Evolutionary conservation across 2,113 vertebrate species (phyloP), one percentile per base, ranked within the genome.

Genomic region (Semicossyphus pulcher): DNA sequence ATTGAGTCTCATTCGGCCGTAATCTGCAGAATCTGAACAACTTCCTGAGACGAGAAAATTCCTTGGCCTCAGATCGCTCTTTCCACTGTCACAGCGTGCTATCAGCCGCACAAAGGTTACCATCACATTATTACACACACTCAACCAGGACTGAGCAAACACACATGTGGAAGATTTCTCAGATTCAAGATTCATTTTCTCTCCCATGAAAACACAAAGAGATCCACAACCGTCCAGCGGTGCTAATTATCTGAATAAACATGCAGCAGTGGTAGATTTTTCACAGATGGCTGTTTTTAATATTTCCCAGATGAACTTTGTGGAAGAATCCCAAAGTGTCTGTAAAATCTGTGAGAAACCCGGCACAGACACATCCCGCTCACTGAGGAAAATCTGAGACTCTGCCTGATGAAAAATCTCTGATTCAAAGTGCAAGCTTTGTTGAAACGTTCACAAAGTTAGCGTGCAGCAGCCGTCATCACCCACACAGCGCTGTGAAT

Each of bases 21-120:
- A 83, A 85, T 88, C 87, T 88, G 74, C 81, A 70, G 44, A 91
- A 84, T 89, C 72, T 54, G 66, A 89, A 85, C 83, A 87, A 84
- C 81, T 88, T 89, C 84, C 86, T 89, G 71, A 86, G 71, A 44
- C 65, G 48, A 78, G 49, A 69, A 51, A 42, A 78, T 81, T 89
- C 72, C 51, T 85, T 75, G 79, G 74, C 69, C 54, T 32, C 56
- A 63, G 39, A 56, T 71, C 41, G 44, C 23, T 28, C 23, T 69
- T 81, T 76, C 59, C 62, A 72, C 62, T 52, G 61, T 76, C 53
- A 58, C 18, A 39, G 42, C 0, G 23, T 47, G 49, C 37, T 34
- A 54, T 75, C 41, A 36, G 49, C 57, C 44, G 44, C 31, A 25
- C 37, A 54, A 60, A 54, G 41, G 62, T 78, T 45, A 66, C 32